Evolutionary conservation across 2,797 vertebrate genomes (phyloP).

Genomic region (Myotis pilosus): DNA sequence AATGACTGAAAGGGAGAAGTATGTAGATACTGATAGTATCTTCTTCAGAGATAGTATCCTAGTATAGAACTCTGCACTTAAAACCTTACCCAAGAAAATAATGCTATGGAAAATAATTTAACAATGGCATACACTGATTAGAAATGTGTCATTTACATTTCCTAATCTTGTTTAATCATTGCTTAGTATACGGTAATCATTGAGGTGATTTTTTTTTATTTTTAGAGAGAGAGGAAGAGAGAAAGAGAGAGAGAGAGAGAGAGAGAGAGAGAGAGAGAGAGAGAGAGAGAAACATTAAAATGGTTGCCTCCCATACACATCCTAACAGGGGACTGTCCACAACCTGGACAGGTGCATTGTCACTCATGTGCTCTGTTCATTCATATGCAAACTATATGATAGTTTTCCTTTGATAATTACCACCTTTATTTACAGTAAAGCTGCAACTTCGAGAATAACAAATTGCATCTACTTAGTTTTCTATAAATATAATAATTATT

Average conservation of each 20-base stretch:
- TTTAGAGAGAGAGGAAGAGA: too few species aligned
- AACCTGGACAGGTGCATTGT: not conserved
- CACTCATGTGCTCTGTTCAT: constrained; percentile 30
- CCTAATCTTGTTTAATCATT: not conserved
- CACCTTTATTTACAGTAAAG: constrained; percentile 69
- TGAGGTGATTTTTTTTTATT: not conserved
- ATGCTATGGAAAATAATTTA: constrained; percentile 17
- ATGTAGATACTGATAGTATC: not conserved
- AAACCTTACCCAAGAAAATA: not conserved
- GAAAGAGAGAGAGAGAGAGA: not conserved
- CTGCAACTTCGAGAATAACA: constrained; percentile 59
- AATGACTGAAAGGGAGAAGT: not conserved
- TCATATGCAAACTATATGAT: constrained; percentile 39
- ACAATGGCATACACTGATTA: not conserved
- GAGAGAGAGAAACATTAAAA: not conserved
- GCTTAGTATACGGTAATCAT: not conserved
- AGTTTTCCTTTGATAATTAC: constrained; percentile 62
- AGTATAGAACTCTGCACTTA: not conserved
- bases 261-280: not conserved
- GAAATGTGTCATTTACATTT: not conserved
- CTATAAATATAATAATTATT: constrained; percentile 65
- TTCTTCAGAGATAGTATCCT: not conserved
- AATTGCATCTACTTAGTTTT: constrained; percentile 39
- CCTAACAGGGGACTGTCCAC: not conserved
- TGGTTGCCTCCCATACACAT: not conserved